phyloP scores from a whole-genome alignment of 30 jellyfish, hydroid and myxozoan species.

The Aurelia sp. region DNA sequence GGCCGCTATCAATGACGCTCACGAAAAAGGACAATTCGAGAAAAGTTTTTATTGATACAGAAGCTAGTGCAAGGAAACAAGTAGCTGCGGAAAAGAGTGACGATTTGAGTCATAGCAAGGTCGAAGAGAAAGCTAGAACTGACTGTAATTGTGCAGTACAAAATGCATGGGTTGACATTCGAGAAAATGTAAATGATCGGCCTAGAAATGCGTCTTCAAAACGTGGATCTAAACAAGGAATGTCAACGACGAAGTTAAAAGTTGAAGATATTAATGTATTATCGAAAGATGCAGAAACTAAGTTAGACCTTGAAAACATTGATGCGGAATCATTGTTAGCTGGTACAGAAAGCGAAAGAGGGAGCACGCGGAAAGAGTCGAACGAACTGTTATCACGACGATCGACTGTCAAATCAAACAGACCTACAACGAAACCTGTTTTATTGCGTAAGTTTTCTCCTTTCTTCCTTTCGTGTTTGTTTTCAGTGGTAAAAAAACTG shows the following conservation, averaged over 20 bases:
- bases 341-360: slow-evolving; percentile 2
- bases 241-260: background rate
- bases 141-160: no score
- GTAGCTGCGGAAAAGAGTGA: no score
- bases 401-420: slow-evolving; percentile 50
- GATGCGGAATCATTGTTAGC: slow-evolving; percentile 15
- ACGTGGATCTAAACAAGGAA: background rate
- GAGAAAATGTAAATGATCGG: no score
- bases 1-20: slow-evolving; percentile 44
- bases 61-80: background rate
- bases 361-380: background rate
- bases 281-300: background rate
- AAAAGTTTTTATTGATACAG: background rate
- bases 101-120: no score
- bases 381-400: slow-evolving; percentile 45
- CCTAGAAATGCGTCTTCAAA: background rate
- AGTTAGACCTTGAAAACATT: slow-evolving; percentile 3
- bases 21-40: background rate
- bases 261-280: background rate
- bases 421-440: slow-evolving; percentile 77
- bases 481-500: no score
- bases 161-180: no score
- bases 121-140: no score
- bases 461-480: no score
- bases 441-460: slow-evolving; percentile 53